A percentile compares a stretch with the other conserved stretches of the same genome.
phyloP scores from a whole-genome alignment of 2,113 vertebrate genomes.

The Mobula hypostoma region DNA sequence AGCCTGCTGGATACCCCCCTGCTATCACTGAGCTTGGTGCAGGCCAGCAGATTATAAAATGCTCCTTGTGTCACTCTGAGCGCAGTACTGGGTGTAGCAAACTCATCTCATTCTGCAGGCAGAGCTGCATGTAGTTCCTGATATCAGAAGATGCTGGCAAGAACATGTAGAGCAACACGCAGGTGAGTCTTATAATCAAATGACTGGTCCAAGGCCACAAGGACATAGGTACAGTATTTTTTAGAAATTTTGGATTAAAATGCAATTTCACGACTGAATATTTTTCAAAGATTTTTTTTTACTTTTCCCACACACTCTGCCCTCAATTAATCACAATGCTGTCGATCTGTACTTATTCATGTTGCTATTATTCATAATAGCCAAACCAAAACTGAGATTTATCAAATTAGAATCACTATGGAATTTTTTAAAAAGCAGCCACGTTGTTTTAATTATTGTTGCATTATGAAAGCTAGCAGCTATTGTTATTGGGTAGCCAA shows the following conservation, averaged over 20 bases:
- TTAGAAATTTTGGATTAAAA: constrained; percentile 13
- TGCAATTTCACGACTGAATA: not conserved
- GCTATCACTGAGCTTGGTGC: constrained; percentile 60
- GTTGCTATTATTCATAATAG: not conserved
- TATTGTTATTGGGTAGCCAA: not conserved
- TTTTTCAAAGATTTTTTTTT: not conserved
- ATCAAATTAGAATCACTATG: not conserved
- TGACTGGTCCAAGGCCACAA: not conserved
- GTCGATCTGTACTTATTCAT: not conserved
- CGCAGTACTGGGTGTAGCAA: constrained; percentile 63
- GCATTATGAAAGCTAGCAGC: not conserved
- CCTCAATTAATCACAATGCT: not conserved
- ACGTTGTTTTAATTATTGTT: not conserved
- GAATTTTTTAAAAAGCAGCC: not conserved
- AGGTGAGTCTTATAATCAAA: not conserved
- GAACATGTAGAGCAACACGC: not conserved
- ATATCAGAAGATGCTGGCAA: constrained; percentile 29
- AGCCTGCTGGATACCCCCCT: not conserved
- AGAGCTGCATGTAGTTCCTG: not conserved
- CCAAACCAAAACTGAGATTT: not conserved
- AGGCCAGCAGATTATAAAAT: constrained; percentile 81
- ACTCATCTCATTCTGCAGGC: not conserved
- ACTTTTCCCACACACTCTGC: constrained; percentile 26
- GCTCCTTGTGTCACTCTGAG: constrained; percentile 68
- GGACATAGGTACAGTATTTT: constrained; percentile 1